Base-by-base conservation (phyloP, 2,797 vertebrate species). In the Hafferia zeledoni region DNA sequence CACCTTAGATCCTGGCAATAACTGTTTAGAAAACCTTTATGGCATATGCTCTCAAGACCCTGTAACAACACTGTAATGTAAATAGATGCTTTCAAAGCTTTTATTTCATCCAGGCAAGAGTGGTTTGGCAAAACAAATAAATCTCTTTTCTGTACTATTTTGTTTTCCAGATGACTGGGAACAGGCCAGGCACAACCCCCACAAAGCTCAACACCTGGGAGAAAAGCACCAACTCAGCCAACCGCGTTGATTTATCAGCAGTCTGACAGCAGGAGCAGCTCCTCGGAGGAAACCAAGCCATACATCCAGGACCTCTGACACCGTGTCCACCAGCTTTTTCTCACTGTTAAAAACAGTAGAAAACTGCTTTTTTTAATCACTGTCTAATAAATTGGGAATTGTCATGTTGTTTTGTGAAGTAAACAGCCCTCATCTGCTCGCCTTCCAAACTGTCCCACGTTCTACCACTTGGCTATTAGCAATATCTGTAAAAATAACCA, bases 191-290 rank as follows among this genome's bases (percentile, higher is more conserved):
- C n/a, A 97, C 98, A 3, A 97, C 90, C 70, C 99, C 99, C 70
- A 98, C 98, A 5, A 99, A 99, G 96, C 98, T 99, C 97, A 98
- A 99, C 97, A 99, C 99, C 10, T 99, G 99, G 99, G 99, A 99
- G 95, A 99, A 98, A 97, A 99, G 99, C 97, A 99, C 97, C 97
- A 99, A 99, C 93, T 99, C 99, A 11, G 98, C 98, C 41, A 99
- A 99, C 97, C 98, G 98, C 17, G 98, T 99, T 39, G 99, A 99
- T 97, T 98, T 99, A 75, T 99, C 99, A 1, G 98, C 99, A 0
- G 98, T 99, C 82, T 99, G 99, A 98, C 95, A 82, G 23, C 1
- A 13, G 9, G 1, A 30, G n/a, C 80, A 16, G 31, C 75, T 81
- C 44, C 93, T 53, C 35, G 1, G 15, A 31, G 90, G 23, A 47